Conservation (phyloP, 2,797 vertebrate genomes). For the Catharus ustulatus region DNA sequence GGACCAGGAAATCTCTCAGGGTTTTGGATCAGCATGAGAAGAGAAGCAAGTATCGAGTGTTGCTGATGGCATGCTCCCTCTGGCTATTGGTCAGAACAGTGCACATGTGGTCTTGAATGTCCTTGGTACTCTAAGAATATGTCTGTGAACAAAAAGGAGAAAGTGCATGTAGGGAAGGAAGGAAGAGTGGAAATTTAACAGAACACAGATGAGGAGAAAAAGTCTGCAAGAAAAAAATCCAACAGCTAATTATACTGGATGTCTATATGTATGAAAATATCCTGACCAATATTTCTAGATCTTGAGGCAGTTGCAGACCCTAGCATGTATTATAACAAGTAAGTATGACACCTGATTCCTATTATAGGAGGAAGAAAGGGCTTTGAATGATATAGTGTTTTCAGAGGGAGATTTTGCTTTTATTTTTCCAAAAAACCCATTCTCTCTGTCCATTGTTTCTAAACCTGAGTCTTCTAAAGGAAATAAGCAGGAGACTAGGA, state of each 20-base stretch:
- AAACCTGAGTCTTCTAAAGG: background rate
- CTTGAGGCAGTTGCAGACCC: background rate
- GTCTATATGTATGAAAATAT: background rate
- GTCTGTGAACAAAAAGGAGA: background rate
- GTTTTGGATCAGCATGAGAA: background rate
- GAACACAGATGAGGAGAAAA: background rate
- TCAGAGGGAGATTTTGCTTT: background rate
- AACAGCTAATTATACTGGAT: background rate
- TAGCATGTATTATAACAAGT: background rate
- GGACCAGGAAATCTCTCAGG: background rate
- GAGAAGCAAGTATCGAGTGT: background rate
- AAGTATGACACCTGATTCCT: background rate
- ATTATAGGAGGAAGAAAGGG: background rate
- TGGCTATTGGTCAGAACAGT: background rate
- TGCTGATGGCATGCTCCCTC: fast-evolving
- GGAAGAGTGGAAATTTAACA: background rate
- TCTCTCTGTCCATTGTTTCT: background rate
- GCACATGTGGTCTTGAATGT: background rate
- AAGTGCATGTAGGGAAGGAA: background rate
- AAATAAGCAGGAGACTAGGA: background rate
- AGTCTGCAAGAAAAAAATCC: background rate
- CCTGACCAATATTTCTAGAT: background rate
- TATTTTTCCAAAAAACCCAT: background rate
- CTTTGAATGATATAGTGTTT: background rate
- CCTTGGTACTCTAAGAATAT: background rate